These are phyloP conservation scores for Chaetorhynchus papuensis DNA, from an alignment of 2,113 vertebrate genomes.

Conservation along the genomic window DNA sequence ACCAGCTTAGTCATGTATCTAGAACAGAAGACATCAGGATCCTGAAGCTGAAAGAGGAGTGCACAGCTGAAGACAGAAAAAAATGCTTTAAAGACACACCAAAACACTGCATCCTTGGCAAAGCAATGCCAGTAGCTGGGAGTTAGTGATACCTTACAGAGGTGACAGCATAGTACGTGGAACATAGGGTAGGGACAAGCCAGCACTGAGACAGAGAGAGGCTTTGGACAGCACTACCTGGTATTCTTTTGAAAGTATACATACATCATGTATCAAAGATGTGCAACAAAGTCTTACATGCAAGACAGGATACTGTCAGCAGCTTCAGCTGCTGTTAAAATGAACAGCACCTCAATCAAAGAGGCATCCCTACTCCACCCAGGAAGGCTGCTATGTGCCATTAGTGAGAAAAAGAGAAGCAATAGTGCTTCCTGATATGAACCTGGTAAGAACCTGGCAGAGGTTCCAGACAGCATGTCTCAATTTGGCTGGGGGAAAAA, in stretches of 20 bases:
- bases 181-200: neutral
- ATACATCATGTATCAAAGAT: neutral
- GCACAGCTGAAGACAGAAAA: neutral
- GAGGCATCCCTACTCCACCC: neutral
- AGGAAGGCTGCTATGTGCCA: neutral
- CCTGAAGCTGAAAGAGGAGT: neutral
- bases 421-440: neutral
- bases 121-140: neutral
- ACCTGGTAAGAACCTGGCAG: neutral
- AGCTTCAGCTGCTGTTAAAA: neutral
- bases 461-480: neutral
- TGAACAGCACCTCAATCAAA: neutral
- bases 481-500: neutral
- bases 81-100: neutral
- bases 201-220: neutral
- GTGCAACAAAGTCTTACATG: neutral
- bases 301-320: neutral
- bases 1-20: constrained; percentile 1
- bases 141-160: neutral
- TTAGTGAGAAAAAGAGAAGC: neutral
- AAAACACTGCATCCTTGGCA: neutral
- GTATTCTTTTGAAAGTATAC: neutral
- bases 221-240: neutral
- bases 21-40: neutral
- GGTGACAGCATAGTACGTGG: neutral